Conservation (phyloP, 1,140 invertebrate genomes). For the Charaxes varanes region DNA sequence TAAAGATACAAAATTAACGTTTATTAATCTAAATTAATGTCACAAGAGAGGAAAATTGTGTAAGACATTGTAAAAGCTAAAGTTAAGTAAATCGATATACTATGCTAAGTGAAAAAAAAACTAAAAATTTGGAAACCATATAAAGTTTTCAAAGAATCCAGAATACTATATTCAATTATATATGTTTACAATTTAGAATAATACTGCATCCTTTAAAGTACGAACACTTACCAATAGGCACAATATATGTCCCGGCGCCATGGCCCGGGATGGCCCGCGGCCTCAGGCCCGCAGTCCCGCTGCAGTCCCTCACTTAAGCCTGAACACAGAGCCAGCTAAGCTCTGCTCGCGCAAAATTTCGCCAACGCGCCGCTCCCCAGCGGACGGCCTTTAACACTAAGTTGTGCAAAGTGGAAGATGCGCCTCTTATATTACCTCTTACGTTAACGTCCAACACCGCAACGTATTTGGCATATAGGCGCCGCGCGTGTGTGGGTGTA, state of each 20-base stretch:
- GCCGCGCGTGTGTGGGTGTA: conserved; percentile 40
- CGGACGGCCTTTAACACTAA: conserved; percentile 64
- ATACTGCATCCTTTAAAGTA: too few species aligned
- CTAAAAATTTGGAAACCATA: too few species aligned
- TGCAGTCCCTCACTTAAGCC: conserved; percentile 39
- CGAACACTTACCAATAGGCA: conserved; percentile 54
- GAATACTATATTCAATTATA: too few species aligned
- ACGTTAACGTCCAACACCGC: conserved; percentile 64
- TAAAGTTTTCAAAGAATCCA: too few species aligned
- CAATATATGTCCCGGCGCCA: conserved; percentile 56
- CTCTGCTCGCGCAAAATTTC: conserved; percentile 42
- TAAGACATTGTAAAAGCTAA: too few species aligned
- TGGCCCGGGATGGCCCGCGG: conserved; percentile 51
- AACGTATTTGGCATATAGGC: conserved; percentile 63
- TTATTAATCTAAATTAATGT: not conserved
- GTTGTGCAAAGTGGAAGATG: conserved; percentile 69
- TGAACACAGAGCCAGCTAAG: conserved; percentile 35
- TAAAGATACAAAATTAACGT: too few species aligned
- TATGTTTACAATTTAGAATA: too few species aligned
- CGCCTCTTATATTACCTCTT: conserved; percentile 72
- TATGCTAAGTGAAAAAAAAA: too few species aligned
- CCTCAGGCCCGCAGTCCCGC: conserved; percentile 25
- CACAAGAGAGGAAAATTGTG: not conserved
- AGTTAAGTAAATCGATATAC: too few species aligned
- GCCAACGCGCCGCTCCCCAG: conserved; percentile 58